These are phyloP conservation scores for Tryphoninae sp. DNA, from an alignment of 2,888 invertebrate species.

Conservation along the genomic window DNA sequence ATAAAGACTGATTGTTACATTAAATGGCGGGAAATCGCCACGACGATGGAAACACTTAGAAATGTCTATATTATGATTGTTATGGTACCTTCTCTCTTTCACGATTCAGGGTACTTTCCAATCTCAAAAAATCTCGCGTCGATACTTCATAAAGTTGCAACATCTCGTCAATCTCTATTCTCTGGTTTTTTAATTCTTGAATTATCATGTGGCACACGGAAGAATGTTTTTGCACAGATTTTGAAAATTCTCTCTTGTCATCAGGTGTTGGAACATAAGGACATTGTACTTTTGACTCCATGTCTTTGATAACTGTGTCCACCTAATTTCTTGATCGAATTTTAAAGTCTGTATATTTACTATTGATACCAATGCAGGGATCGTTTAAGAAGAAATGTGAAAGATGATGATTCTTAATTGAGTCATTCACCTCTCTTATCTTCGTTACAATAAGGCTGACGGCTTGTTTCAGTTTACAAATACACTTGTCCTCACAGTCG, in stretches of 20 bases:
- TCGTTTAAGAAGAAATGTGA: no score
- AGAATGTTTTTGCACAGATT: constrained; percentile 57
- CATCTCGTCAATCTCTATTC: constrained; percentile 60
- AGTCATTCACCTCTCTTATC: constrained; percentile 53
- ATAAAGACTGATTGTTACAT: not conserved
- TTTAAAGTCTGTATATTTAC: not conserved
- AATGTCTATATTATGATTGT: constrained; percentile 11
- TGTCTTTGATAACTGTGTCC: constrained; percentile 14
- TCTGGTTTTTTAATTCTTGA: constrained; percentile 58
- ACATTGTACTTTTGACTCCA: constrained; percentile 25
- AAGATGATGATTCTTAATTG: no score
- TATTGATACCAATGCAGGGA: not conserved
- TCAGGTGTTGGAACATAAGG: constrained; percentile 42
- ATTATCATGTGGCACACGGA: constrained; percentile 54
- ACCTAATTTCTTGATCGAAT: constrained; percentile 48
- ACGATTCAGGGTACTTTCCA: constrained; percentile 38
- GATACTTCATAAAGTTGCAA: constrained; percentile 45
- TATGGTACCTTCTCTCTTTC: constrained; percentile 41
- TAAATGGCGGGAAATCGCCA: not conserved
- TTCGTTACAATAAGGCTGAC: constrained; percentile 52
- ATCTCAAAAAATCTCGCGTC: constrained; percentile 42
- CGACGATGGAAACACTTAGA: not conserved
- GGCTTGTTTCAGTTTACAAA: constrained; percentile 59
- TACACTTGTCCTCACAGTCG: constrained; percentile 38
- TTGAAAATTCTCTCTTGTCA: constrained; percentile 53